These are phyloP conservation scores for Dreissena polymorpha DNA, from an alignment of 1,140 invertebrate species.

Conservation along the genomic window DNA sequence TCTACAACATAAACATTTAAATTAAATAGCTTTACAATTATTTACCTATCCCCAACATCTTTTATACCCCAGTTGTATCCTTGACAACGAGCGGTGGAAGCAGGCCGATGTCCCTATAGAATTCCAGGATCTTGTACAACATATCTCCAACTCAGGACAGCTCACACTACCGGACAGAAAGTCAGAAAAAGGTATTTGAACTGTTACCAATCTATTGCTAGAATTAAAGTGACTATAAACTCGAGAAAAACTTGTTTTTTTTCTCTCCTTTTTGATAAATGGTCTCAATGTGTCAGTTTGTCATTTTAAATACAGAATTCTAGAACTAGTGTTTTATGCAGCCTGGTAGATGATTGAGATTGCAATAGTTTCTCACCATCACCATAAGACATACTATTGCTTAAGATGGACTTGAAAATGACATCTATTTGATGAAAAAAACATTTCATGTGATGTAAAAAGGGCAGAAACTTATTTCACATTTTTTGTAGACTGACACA, in stretches of 20 bases:
- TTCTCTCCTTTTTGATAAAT: not conserved
- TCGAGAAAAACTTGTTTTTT: not conserved
- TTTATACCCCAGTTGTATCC: slow-evolving; percentile 80
- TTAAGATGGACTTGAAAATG: too few relatives aligned
- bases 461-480: too few relatives aligned
- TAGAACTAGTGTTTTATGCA: too few relatives aligned
- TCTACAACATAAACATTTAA: too few relatives aligned
- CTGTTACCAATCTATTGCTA: not conserved
- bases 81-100: slow-evolving; percentile 97
- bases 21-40: too few relatives aligned
- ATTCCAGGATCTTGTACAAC: slow-evolving; percentile 91
- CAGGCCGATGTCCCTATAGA: slow-evolving; percentile 93
- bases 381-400: too few relatives aligned
- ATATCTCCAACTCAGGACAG: slow-evolving; percentile 80
- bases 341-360: too few relatives aligned
- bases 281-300: not conserved
- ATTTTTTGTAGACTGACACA: too few relatives aligned
- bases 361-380: too few relatives aligned
- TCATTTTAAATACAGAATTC: too few relatives aligned
- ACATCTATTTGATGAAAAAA: too few relatives aligned
- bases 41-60: not conserved
- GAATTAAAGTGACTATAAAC: not conserved
- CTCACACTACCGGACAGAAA: not conserved
- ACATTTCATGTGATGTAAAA: too few relatives aligned
- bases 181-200: not conserved